Conservation (phyloP, 2,888 invertebrate species). For the Calameuta pallipes region DNA sequence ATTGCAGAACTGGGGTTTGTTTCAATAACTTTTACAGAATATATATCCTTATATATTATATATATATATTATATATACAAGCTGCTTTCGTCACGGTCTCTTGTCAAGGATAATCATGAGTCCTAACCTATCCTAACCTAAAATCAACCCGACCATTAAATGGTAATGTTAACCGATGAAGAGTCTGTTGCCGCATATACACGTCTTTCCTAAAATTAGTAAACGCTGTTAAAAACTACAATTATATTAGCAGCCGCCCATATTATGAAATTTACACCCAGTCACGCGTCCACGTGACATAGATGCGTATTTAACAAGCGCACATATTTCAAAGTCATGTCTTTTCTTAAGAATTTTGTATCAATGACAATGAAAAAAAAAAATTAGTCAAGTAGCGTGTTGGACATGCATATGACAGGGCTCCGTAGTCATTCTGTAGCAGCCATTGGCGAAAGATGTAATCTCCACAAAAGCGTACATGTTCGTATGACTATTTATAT, state of each 20-base stretch:
- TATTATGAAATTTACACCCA: background rate
- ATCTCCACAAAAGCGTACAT: no score
- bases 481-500: no score
- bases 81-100: constrained; percentile 19
- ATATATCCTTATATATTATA: background rate
- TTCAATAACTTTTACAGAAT: background rate
- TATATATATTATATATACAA: constrained; percentile 16
- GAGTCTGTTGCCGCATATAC: background rate
- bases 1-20: background rate
- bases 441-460: no score
- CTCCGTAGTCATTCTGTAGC: no score
- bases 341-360: background rate
- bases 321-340: background rate
- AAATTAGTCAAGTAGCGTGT: no score
- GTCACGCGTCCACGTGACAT: background rate
- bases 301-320: background rate
- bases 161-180: background rate
- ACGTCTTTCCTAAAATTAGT: background rate
- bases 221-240: background rate
- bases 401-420: no score
- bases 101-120: constrained; percentile 23
- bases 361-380: no score
- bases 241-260: background rate
- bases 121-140: constrained; percentile 20
- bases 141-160: background rate